Evolutionary conservation across 2,113 vertebrate genomes (phyloP).

Genomic region (Myotis yumanensis): DNA sequence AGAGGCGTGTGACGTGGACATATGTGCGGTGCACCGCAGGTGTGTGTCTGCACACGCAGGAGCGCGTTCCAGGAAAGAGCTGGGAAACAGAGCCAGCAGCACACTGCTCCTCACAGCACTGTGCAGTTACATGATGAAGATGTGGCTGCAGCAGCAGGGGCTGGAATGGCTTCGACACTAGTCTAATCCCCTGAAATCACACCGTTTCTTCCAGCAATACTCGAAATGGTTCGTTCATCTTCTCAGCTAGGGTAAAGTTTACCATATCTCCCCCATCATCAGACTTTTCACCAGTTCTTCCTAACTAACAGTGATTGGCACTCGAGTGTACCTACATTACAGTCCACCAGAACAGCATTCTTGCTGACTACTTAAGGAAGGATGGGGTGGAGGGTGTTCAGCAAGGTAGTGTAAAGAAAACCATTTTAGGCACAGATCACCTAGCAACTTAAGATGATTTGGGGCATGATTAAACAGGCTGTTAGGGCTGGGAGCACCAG

Average conservation of each 20-base stretch:
- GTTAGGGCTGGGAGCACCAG: background rate
- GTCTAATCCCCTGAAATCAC: background rate
- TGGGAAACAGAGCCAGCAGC: background rate
- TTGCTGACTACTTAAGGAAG: background rate
- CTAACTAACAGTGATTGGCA: background rate
- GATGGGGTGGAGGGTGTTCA: fast-evolving
- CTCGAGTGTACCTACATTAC: too few relatives aligned
- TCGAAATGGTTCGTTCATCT: background rate
- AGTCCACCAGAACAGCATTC: background rate
- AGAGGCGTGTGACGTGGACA: fast-evolving
- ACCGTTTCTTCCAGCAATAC: background rate
- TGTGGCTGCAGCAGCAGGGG: background rate
- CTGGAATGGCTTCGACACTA: too few relatives aligned
- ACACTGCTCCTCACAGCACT: background rate
- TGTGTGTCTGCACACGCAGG: background rate
- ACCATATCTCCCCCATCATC: background rate
- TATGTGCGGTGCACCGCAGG: too few relatives aligned
- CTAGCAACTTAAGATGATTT: background rate
- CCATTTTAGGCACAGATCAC: background rate
- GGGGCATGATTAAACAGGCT: background rate
- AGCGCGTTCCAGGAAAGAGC: background rate
- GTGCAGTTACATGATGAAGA: background rate
- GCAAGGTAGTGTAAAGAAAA: background rate
- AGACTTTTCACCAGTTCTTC: background rate
- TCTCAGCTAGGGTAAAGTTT: background rate